Evolutionary conservation across 2,797 vertebrate genomes (phyloP).

Genomic region (Poeciliopsis presidionis): DNA sequence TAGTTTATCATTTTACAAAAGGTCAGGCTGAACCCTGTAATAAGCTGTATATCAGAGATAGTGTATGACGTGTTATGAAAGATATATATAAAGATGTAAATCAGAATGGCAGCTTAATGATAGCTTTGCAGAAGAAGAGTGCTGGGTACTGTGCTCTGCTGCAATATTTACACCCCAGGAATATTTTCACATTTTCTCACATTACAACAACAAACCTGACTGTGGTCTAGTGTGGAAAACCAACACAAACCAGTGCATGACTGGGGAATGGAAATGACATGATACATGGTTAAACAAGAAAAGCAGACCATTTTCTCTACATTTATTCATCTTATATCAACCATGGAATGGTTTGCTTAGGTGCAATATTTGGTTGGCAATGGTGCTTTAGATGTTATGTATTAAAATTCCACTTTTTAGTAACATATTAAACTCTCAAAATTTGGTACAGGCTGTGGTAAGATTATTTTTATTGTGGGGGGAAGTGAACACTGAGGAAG

Average conservation of each 20-base stretch:
- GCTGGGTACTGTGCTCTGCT: not conserved
- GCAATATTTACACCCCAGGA: not conserved
- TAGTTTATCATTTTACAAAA: conserved; percentile 47
- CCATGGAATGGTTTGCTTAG: not conserved
- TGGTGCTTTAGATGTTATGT: not conserved
- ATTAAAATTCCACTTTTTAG: not conserved
- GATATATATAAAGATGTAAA: not conserved
- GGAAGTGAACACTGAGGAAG: not conserved
- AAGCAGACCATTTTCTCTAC: not conserved
- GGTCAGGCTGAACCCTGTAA: conserved; percentile 22
- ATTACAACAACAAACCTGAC: not conserved
- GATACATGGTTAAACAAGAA: not conserved
- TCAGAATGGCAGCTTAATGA: conserved; percentile 13
- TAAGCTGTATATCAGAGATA: conserved; percentile 23
- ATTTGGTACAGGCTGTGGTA: not conserved
- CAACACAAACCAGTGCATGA: not conserved
- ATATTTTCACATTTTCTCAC: not conserved
- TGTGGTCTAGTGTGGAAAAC: not conserved
- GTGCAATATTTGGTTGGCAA: not conserved
- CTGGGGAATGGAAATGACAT: not conserved
- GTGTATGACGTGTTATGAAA: conserved; percentile 5
- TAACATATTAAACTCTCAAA: not conserved
- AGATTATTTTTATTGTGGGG: not conserved
- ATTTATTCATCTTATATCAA: not conserved
- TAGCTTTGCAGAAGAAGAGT: conserved; percentile 4